phyloP scores from a whole-genome alignment of 53 echinoderm and acorn worm species.

The Henricia sp. region DNA sequence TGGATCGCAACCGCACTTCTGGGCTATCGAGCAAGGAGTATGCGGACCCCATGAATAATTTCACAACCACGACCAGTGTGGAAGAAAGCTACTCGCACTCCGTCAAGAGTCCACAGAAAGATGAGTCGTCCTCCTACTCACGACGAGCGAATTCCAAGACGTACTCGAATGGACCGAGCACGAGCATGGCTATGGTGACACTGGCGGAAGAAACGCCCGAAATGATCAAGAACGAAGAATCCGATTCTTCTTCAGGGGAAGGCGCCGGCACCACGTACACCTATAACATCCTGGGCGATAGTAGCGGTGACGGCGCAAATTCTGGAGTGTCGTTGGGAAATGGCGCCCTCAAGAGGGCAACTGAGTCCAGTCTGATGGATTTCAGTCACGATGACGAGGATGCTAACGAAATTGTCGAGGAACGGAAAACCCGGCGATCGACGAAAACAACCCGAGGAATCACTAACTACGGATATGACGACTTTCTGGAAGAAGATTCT shows the following conservation, averaged over 20 bases:
- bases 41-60: constrained; percentile 48
- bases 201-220: constrained; percentile 46
- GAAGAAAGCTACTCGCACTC: constrained; percentile 40
- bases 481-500: constrained; percentile 43
- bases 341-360: constrained; percentile 25
- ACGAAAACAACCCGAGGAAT: constrained; percentile 19
- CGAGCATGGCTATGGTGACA: constrained; percentile 42
- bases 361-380: constrained; percentile 19
- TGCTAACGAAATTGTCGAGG: constrained; percentile 12
- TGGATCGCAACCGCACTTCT: constrained; percentile 37
- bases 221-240: constrained; percentile 8
- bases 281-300: constrained; percentile 55
- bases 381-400: constrained; percentile 13
- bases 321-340: constrained; percentile 11
- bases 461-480: constrained; percentile 32
- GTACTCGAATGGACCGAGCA: constrained; percentile 24
- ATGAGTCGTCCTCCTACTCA: constrained; percentile 24
- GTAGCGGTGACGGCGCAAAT: constrained; percentile 14
- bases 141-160: constrained; percentile 44
- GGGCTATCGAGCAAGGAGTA: constrained; percentile 24
- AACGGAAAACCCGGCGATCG: constrained; percentile 7
- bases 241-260: constrained; percentile 27
- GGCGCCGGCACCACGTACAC: constrained; percentile 50
- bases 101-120: constrained; percentile 13
- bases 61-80: constrained; percentile 41